phyloP scores from a whole-genome alignment of 2,888 invertebrate genomes.

The Micropterix aruncella region DNA sequence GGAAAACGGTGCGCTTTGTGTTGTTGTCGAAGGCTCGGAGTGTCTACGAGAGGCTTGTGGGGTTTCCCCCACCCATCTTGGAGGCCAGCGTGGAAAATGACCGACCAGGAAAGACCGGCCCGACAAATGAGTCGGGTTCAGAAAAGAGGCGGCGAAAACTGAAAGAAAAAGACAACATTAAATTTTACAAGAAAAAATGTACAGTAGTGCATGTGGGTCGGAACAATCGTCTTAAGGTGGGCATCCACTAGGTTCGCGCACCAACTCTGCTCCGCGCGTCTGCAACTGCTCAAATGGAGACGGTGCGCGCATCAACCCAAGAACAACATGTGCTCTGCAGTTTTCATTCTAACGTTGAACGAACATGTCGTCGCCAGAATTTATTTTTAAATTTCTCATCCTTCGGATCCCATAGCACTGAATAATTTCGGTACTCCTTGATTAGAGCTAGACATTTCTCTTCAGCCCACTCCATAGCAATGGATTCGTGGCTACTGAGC shows the following conservation, averaged over 20 bases:
- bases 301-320: too few species aligned
- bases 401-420: too few species aligned
- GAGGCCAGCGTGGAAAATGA: slow-evolving; percentile 61
- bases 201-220: background rate
- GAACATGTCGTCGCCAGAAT: too few species aligned
- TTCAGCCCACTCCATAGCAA: slow-evolving; percentile 2
- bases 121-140: slow-evolving; percentile 56
- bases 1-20: slow-evolving; percentile 11
- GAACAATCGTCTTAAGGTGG: background rate
- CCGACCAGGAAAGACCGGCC: slow-evolving; percentile 53
- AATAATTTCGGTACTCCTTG: too few species aligned
- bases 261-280: too few species aligned
- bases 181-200: slow-evolving; percentile 1
- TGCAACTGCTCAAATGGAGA: too few species aligned
- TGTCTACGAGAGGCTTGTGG: slow-evolving; percentile 28
- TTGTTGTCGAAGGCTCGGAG: slow-evolving; percentile 17
- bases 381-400: too few species aligned
- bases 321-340: too few species aligned
- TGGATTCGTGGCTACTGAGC: slow-evolving; percentile 1
- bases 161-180: slow-evolving; percentile 17
- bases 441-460: too few species aligned
- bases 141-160: slow-evolving; percentile 87
- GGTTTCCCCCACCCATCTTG: slow-evolving; percentile 51
- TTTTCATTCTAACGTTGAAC: too few species aligned
- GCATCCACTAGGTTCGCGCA: too few species aligned